These are phyloP conservation scores for Calcarius lapponicus DNA, from an alignment of 2,797 vertebrate genomes.

Conservation along the genomic window DNA sequence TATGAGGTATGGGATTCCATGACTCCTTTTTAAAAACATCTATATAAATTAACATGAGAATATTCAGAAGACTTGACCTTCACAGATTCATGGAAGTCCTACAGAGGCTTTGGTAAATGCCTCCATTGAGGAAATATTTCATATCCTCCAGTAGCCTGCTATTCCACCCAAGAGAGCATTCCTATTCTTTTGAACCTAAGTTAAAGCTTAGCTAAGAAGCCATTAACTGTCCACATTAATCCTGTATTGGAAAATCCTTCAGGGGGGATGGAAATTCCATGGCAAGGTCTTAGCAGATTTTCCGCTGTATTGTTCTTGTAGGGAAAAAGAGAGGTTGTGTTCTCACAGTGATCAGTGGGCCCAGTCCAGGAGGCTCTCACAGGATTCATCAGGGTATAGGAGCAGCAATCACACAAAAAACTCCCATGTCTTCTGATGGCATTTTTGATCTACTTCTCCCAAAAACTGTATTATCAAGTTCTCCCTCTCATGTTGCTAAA, in stretches of 20 bases:
- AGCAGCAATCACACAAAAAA: neutral
- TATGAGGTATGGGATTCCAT: constrained; percentile 65
- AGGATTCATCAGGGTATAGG: neutral
- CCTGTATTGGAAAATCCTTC: constrained; percentile 31
- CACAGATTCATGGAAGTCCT: constrained; percentile 36
- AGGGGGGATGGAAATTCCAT: constrained; percentile 31
- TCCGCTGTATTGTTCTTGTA: neutral
- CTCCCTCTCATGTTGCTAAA: neutral
- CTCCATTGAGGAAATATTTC: constrained; percentile 59
- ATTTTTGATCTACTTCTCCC: neutral
- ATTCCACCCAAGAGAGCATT: constrained; percentile 37
- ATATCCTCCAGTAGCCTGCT: constrained; percentile 55
- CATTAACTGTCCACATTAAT: constrained; percentile 15
- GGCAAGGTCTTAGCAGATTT: constrained; percentile 10
- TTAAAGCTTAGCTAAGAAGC: constrained; percentile 32
- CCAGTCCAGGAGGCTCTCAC: neutral
- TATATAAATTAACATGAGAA: constrained; percentile 60
- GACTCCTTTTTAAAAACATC: constrained; percentile 56
- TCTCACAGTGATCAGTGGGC: neutral
- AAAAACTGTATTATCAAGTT: neutral
- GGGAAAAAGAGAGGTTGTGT: neutral
- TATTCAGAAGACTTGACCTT: constrained; percentile 50
- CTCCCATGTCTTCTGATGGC: neutral
- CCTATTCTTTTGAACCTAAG: constrained; percentile 26
- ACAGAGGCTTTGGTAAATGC: constrained; percentile 44